Evolutionary conservation across 2,113 vertebrate species (phyloP).

Genomic region (Phylloscopus trochiloides): DNA sequence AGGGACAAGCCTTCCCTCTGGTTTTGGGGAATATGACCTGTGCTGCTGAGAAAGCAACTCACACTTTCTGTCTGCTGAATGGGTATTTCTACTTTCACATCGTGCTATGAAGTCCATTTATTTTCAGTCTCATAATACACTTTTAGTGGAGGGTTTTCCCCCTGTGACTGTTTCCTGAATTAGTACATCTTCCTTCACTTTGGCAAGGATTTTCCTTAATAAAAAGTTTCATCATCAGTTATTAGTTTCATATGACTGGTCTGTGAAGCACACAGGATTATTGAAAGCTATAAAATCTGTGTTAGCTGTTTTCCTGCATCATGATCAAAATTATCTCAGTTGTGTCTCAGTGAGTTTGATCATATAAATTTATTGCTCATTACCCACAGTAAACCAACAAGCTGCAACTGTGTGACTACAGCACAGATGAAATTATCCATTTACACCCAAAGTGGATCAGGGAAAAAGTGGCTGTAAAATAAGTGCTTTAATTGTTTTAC

Average conservation of each 20-base stretch:
- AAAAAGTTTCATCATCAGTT: neutral
- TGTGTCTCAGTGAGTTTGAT: neutral
- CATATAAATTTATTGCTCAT: neutral
- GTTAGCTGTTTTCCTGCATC: neutral
- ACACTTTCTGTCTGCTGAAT: neutral
- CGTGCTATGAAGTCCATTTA: neutral
- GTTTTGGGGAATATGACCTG: neutral
- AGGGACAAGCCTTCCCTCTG: neutral
- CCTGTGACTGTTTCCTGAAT: neutral
- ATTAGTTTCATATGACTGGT: slow-evolving; percentile 11
- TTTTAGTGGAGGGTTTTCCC: neutral
- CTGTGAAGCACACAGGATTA: neutral
- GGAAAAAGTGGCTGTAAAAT: neutral
- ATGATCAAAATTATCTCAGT: neutral
- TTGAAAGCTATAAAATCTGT: slow-evolving; percentile 32
- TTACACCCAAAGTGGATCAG: neutral
- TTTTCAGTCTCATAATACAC: neutral
- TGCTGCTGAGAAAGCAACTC: neutral
- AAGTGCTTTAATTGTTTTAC: neutral
- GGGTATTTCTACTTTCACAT: neutral
- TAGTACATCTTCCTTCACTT: neutral
- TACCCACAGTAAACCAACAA: neutral
- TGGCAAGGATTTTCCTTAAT: neutral
- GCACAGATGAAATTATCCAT: neutral
- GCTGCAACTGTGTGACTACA: neutral